These are phyloP conservation scores for Ooceraea biroi DNA, from an alignment of 1,140 invertebrate species.

Conservation along the genomic window DNA sequence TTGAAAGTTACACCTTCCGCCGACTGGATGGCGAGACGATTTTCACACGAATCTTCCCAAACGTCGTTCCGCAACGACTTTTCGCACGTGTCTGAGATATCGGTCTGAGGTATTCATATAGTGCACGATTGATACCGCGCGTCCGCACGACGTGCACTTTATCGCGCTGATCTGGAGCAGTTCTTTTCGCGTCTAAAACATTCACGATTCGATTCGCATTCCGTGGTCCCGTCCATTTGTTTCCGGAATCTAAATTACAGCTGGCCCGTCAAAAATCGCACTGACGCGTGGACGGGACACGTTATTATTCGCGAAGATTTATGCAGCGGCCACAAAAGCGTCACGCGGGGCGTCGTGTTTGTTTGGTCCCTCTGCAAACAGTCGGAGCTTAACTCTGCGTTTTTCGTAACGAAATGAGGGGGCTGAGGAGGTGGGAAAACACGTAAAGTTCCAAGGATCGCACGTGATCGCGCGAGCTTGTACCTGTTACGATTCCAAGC, in stretches of 20 bases:
- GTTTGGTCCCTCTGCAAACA: background rate
- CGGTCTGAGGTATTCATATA: background rate
- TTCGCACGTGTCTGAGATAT: background rate
- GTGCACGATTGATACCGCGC: background rate
- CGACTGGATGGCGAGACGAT: background rate
- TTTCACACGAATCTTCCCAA: slow-evolving; percentile 20
- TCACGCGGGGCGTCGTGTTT: background rate
- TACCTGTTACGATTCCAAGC: background rate
- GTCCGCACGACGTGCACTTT: slow-evolving; percentile 39
- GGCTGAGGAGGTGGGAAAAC: too few species aligned
- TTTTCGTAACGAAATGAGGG: background rate
- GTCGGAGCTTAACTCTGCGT: background rate
- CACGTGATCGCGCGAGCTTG: background rate
- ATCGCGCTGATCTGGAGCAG: slow-evolving; percentile 37
- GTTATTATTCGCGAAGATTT: slow-evolving; percentile 58
- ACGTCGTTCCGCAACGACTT: background rate
- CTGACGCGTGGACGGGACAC: slow-evolving; percentile 30
- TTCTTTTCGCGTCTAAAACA: slow-evolving; percentile 36
- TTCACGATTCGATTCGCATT: slow-evolving; percentile 45
- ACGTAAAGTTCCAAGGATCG: background rate
- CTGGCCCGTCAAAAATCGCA: slow-evolving; percentile 50
- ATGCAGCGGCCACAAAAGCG: slow-evolving; percentile 37
- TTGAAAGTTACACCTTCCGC: slow-evolving; percentile 57
- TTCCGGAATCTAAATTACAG: slow-evolving; percentile 56
- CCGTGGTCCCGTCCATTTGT: slow-evolving; percentile 27